Evolutionary conservation across 2,888 invertebrate genomes (phyloP), one percentile per base, ranked within the genome.

Genomic region (Drosophila algonquin): DNA sequence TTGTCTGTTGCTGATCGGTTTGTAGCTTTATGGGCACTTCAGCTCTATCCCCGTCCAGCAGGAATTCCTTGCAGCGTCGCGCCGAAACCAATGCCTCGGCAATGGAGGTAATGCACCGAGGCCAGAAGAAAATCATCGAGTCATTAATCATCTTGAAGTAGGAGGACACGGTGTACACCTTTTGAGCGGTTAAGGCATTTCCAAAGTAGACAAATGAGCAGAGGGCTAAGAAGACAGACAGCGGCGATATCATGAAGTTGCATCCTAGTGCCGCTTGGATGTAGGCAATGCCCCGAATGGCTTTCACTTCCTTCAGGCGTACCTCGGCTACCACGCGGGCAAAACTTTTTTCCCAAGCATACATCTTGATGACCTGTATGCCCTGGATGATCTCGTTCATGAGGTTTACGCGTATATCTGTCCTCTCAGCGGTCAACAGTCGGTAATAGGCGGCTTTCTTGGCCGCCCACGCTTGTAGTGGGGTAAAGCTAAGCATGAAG

Each of bases 371-470:
- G 0, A 97, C 96, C 71, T 96, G 94, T 80, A 97, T 96, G 3
- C 96, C 97, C 63, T 95, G 94, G 45, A 97, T 95, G 0, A 97
- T 95, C 90, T 97, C 98, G 90, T 96, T 97, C 97, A 98, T 98
- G 0, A 98, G 91, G 30, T 96, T 93, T 1, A 98, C 96, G 6
- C 98, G 93, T 80, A 96, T 94, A 92, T 98, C 98, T 0, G 98
- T 97, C 59, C 96, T 93, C 44, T 95, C 92, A 0, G 98, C 97
- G 0, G 96, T 96, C 89, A 94, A 93, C 2, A 93, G 92, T 3
- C 97, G 94, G 56, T 94, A 93, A 59, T 93, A 93, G 9, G 95
- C 95, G 0, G 95, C 94, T 68, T 94, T 94, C 80, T 95, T 95
- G 1, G 96, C 95, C 8, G 95, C 93, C 91, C 94, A 95, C 2